Percentiles rank a stretch among this genome's conserved stretches.
Conservation (phyloP, 1,140 invertebrate species). For the Gryon sp. region DNA sequence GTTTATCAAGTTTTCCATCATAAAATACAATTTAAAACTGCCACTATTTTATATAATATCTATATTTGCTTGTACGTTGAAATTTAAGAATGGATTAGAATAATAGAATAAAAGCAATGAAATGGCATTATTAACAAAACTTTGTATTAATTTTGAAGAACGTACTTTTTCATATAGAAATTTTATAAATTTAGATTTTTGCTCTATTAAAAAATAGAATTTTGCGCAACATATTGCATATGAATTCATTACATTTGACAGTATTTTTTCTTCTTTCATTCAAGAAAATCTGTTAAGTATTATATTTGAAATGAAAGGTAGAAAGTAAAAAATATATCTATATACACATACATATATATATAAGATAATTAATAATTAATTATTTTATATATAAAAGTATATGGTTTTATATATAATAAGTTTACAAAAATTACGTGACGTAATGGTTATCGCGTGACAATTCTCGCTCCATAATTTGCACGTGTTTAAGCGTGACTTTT, state of each 20-base stretch:
- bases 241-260: slow-evolving; percentile 42
- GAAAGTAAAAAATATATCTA: neutral
- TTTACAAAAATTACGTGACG: slow-evolving; percentile 47
- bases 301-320: neutral
- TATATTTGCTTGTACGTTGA: too few relatives aligned
- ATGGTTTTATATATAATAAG: neutral
- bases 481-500: slow-evolving; percentile 42
- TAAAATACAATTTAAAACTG: too few relatives aligned
- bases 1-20: too few relatives aligned
- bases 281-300: slow-evolving; percentile 22
- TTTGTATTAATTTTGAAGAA: slow-evolving; percentile 33
- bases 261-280: slow-evolving; percentile 46
- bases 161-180: slow-evolving; percentile 50
- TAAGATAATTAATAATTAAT: too few relatives aligned
- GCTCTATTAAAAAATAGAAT: slow-evolving; percentile 5
- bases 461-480: slow-evolving; percentile 30
- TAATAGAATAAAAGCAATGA: neutral
- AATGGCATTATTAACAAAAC: slow-evolving; percentile 1
- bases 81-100: neutral
- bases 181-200: slow-evolving; percentile 6
- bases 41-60: too few relatives aligned
- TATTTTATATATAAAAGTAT: neutral
- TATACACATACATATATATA: too few relatives aligned
- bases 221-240: slow-evolving; percentile 7
- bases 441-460: slow-evolving; percentile 41